Conservation (phyloP, 2,888 invertebrate species). For the Subacronicta megacephala region DNA sequence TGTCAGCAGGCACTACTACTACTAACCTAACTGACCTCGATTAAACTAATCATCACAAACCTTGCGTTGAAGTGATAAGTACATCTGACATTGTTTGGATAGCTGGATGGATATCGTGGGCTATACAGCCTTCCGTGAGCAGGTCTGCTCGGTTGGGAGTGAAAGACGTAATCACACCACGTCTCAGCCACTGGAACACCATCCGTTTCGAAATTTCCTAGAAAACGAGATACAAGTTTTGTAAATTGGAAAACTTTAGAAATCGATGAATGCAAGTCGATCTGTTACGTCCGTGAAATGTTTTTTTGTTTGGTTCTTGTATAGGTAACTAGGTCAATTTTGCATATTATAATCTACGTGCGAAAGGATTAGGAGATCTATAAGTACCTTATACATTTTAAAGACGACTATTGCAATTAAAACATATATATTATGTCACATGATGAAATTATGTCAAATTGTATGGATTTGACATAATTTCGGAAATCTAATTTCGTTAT, state of each 20-base stretch:
- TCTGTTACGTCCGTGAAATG: conserved; percentile 53
- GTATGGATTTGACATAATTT: no score
- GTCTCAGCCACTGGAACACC: conserved; percentile 94
- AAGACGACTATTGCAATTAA: no score
- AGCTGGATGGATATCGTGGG: conserved; percentile 98
- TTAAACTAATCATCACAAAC: conserved; percentile 76
- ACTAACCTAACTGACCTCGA: no score
- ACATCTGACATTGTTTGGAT: conserved; percentile 97
- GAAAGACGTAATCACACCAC: conserved; percentile 95
- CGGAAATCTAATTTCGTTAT: no score
- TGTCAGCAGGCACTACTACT: no score
- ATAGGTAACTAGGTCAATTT: conserved; percentile 9
- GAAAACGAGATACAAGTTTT: conserved; percentile 46
- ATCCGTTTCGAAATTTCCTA: conserved; percentile 95
- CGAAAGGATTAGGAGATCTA: no score
- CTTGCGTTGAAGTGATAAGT: conserved; percentile 96
- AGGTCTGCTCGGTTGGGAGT: conserved; percentile 92
- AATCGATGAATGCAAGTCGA: conserved; percentile 41
- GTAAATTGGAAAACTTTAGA: conserved; percentile 56
- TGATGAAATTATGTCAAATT: no score
- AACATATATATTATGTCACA: no score
- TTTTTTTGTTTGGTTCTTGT: conserved; percentile 40
- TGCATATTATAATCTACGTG: conserved; percentile 1
- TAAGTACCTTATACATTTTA: no score
- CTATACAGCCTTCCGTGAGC: conserved; percentile 95